Evolutionary conservation across 30 jellyfish, hydroid and myxozoan species (phyloP).

Genomic region (Chrysaora quinquecirrha): DNA sequence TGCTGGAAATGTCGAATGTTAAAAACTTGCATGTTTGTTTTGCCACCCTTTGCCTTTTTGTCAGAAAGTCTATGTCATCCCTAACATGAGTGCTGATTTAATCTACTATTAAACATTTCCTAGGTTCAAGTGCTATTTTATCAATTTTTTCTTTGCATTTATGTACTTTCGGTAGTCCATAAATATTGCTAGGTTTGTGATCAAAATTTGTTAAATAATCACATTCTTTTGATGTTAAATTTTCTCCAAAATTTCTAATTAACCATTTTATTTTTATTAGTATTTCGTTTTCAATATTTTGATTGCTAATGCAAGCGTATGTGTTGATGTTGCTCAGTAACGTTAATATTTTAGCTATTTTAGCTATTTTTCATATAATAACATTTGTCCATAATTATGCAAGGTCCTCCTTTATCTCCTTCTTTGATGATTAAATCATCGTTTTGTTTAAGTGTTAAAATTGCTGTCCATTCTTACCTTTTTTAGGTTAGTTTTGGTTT

Average conservation of each 20-base stretch:
- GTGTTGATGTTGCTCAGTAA: neutral
- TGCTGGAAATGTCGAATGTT: slow-evolving; percentile 44
- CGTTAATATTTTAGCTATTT: neutral
- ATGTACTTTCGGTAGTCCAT: too few relatives aligned
- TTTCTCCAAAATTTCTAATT: too few relatives aligned
- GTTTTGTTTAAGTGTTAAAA: neutral
- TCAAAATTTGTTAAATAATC: too few relatives aligned
- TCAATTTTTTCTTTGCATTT: too few relatives aligned
- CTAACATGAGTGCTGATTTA: slow-evolving; percentile 7
- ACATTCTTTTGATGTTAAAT: too few relatives aligned
- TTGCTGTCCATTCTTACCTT: neutral
- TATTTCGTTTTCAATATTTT: neutral
- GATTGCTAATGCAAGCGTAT: too few relatives aligned
- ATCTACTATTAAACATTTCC: too few relatives aligned
- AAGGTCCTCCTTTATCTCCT: neutral
- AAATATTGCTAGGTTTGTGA: too few relatives aligned
- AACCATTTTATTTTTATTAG: neutral
- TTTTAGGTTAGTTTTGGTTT: neutral
- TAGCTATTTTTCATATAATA: too few relatives aligned
- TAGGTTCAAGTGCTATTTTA: too few relatives aligned
- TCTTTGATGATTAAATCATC: neutral
- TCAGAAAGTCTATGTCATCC: slow-evolving; percentile 10
- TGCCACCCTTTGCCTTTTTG: neutral
- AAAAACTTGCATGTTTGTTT: neutral
- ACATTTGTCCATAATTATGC: neutral